These are phyloP conservation scores for Whitmania pigra DNA, from an alignment of 1,140 invertebrate genomes.

Conservation along the genomic window DNA sequence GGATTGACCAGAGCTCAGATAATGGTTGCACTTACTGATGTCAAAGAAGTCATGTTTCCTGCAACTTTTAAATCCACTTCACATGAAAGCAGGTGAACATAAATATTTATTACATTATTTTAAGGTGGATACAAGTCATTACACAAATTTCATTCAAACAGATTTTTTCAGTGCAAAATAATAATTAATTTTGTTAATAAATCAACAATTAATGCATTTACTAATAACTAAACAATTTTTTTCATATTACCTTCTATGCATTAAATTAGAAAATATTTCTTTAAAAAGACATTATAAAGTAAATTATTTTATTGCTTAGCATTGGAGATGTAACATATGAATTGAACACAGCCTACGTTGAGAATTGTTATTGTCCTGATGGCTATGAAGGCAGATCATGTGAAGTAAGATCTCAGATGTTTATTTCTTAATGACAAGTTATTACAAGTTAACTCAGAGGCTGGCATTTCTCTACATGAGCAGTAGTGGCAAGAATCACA, in stretches of 20 bases:
- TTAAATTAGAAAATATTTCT: too few species aligned
- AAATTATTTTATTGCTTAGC: neutral
- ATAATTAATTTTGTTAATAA: too few species aligned
- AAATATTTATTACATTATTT: neutral
- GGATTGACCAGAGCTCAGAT: slow-evolving; percentile 12
- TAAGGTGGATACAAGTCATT: too few species aligned
- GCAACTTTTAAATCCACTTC: slow-evolving; percentile 5
- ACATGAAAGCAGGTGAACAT: slow-evolving; percentile 14
- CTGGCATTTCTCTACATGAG: too few species aligned
- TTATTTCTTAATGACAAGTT: neutral
- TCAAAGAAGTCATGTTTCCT: slow-evolving; percentile 20
- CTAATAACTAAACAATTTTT: too few species aligned
- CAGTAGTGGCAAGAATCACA: neutral
- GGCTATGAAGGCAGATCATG: slow-evolving; percentile 78
- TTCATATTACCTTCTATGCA: too few species aligned
- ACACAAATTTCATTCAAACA: too few species aligned
- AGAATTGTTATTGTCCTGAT: slow-evolving; percentile 50
- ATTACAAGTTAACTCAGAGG: neutral
- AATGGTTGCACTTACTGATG: slow-evolving; percentile 20
- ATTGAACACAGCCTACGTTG: slow-evolving; percentile 27
- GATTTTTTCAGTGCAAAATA: too few species aligned
- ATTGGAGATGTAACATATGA: slow-evolving; percentile 17
- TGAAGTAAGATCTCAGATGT: slow-evolving; percentile 47
- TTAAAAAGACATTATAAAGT: too few species aligned
- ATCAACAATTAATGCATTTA: too few species aligned